A percentile compares a stretch with the other conserved stretches of the same genome.
Evolutionary conservation across 2,113 vertebrate species (phyloP).

Genomic region (Antechinus flavipes): DNA sequence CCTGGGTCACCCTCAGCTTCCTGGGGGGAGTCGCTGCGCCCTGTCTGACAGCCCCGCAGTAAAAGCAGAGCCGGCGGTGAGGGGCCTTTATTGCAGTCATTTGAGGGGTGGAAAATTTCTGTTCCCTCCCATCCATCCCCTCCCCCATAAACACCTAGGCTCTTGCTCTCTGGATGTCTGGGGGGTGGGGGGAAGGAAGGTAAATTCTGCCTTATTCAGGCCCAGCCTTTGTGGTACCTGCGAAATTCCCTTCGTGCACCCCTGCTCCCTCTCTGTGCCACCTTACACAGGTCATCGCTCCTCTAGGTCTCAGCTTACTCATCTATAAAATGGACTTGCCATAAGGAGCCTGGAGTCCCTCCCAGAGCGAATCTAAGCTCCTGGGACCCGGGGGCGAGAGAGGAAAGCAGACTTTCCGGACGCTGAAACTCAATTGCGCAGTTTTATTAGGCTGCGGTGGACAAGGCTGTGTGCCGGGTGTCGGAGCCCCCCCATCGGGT

Average conservation of each 20-base stretch:
- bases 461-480: background rate
- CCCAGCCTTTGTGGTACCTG: background rate
- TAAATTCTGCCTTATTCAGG: background rate
- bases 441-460: background rate
- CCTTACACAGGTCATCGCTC: background rate
- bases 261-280: background rate
- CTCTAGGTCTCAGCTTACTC: background rate
- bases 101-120: background rate
- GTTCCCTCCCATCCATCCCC: background rate
- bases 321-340: background rate
- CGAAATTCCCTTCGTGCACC: too few relatives aligned
- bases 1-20: background rate
- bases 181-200: background rate
- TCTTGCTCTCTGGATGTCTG: background rate
- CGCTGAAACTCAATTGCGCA: background rate
- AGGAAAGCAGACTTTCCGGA: background rate
- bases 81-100: background rate
- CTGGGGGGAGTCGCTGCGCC: too few relatives aligned
- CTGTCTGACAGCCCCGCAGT: too few relatives aligned
- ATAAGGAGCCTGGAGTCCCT: background rate
- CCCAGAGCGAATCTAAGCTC: accelerated
- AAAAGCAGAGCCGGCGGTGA: background rate
- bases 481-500: background rate
- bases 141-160: background rate
- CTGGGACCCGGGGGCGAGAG: background rate